These are phyloP conservation scores for Campaea margaritaria DNA, from an alignment of 2,888 invertebrate species.

Conservation along the genomic window DNA sequence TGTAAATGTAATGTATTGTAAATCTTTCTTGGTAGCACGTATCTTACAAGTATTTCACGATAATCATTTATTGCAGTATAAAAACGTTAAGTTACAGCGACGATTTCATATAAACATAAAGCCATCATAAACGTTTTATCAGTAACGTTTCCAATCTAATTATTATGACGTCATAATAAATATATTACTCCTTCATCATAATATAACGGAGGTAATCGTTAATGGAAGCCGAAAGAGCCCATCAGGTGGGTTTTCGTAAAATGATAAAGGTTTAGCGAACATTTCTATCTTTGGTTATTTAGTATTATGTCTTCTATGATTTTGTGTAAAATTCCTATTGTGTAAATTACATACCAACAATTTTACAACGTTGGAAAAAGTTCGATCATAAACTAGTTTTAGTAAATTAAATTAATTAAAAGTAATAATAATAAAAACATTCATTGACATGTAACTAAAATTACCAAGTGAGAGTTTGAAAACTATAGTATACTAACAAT, in stretches of 20 bases:
- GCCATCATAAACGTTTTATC: constrained; percentile 15
- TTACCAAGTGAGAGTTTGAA: no score
- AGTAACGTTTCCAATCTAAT: constrained; percentile 12
- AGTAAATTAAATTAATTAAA: no score
- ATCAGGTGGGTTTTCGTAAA: constrained; percentile 12
- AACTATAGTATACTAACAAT: no score
- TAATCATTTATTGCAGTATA: no score
- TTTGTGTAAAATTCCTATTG: neutral
- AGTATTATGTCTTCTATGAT: no score
- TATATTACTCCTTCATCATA: constrained; percentile 2
- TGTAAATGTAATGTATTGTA: no score
- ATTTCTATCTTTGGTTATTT: no score
- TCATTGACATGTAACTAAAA: no score
- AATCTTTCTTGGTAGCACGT: no score
- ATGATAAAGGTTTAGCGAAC: constrained; percentile 9
- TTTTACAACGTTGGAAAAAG: neutral
- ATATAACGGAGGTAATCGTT: constrained; percentile 8
- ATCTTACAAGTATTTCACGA: no score
- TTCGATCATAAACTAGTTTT: neutral
- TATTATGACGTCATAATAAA: neutral
- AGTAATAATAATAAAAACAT: no score
- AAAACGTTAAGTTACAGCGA: neutral
- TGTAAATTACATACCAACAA: no score
- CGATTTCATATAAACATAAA: constrained; percentile 1
- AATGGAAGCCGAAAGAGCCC: constrained; percentile 15